Percentiles rank a stretch among this genome's conserved stretches.
These are phyloP conservation scores for Machimus rusticus DNA, from an alignment of 2,888 invertebrate genomes.

Conservation along the genomic window DNA sequence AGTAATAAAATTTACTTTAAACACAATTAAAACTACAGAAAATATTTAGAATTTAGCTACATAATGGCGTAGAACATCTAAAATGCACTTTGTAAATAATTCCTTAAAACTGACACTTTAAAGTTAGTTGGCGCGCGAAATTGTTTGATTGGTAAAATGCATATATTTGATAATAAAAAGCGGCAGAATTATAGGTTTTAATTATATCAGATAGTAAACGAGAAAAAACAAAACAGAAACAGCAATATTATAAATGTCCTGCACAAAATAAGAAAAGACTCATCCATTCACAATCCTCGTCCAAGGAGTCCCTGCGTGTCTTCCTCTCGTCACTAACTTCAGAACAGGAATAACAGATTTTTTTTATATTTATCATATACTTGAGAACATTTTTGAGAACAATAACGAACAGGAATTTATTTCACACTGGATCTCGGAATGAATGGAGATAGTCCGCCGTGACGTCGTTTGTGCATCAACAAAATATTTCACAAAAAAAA, in stretches of 20 bases:
- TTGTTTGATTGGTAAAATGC: no score
- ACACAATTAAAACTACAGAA: neutral
- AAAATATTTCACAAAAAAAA: neutral
- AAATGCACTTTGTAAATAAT: neutral
- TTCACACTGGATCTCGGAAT: neutral
- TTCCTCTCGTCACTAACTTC: neutral
- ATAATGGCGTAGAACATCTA: neutral
- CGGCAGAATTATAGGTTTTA: neutral
- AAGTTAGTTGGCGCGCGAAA: neutral
- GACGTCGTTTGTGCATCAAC: neutral
- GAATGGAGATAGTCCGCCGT: neutral
- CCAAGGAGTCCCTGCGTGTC: neutral
- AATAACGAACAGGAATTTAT: neutral
- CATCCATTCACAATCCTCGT: slow-evolving; percentile 11
- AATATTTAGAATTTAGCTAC: neutral
- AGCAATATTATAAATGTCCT: neutral
- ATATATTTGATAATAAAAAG: no score
- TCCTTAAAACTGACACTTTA: neutral
- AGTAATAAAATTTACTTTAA: neutral
- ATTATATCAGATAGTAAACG: neutral
- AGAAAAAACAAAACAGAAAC: neutral
- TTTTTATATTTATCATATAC: neutral
- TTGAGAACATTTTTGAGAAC: neutral
- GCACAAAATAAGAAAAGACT: neutral
- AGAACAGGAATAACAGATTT: neutral